A percentile compares a stretch with the other conserved stretches of the same genome.
These are phyloP conservation scores for Hydrotaea diabolus DNA, from an alignment of 2,888 invertebrate species.

Conservation along the genomic window DNA sequence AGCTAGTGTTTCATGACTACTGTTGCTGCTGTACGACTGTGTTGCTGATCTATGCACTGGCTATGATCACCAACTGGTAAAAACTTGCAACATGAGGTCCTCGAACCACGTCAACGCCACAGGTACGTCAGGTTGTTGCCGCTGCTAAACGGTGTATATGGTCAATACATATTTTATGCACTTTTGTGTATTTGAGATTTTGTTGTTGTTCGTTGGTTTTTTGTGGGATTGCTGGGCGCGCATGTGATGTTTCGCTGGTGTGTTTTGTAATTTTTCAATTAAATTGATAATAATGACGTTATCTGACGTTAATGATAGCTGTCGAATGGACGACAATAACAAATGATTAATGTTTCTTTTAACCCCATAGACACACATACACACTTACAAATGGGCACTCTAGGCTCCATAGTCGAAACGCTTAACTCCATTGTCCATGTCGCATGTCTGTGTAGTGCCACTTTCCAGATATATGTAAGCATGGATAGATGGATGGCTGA, in stretches of 20 bases:
- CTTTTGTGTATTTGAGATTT: conserved; percentile 23
- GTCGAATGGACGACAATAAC: conserved; percentile 68
- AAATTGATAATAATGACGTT: conserved; percentile 67
- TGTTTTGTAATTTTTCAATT: conserved; percentile 66
- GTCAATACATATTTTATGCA: conserved; percentile 60
- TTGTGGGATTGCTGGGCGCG: conserved; percentile 7
- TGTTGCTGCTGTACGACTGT: not conserved
- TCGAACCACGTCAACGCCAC: conserved; percentile 1
- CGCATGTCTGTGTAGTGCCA: not conserved
- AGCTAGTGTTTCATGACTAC: not conserved
- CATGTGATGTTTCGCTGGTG: conserved; percentile 39
- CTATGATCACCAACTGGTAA: too few relatives aligned
- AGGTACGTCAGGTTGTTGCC: not conserved
- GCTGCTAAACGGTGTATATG: conserved; percentile 11
- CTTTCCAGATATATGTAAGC: not conserved
- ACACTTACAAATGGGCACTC: too few relatives aligned
- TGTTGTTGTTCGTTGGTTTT: conserved; percentile 18
- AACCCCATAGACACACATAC: conserved; percentile 56
- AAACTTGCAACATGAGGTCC: not conserved
- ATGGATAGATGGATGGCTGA: too few relatives aligned
- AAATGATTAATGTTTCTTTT: conserved; percentile 67
- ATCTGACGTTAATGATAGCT: conserved; percentile 68
- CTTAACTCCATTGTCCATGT: conserved; percentile 18
- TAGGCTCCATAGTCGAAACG: too few relatives aligned
- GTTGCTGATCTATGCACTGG: not conserved